Conservation (phyloP, 2,113 vertebrate genomes). For the Columba janthina region DNA sequence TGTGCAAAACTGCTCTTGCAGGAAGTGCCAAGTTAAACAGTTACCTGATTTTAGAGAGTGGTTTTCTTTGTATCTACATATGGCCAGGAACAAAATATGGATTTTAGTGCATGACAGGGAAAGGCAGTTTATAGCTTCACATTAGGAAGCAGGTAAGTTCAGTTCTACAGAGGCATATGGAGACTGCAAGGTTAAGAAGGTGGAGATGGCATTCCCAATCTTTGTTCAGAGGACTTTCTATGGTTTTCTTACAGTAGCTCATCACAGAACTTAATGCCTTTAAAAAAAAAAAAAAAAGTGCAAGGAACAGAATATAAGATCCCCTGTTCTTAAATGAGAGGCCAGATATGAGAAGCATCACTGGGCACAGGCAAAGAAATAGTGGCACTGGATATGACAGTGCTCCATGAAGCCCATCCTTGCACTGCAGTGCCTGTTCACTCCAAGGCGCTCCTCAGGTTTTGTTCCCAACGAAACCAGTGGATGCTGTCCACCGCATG, state of each 20-base stretch:
- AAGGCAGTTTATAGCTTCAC: neutral
- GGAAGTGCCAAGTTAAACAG: neutral
- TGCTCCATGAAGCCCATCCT: neutral
- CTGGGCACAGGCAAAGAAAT: neutral
- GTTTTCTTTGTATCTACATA: neutral
- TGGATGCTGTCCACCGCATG: neutral
- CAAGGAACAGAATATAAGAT: neutral
- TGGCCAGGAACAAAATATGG: neutral
- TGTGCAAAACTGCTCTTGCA: neutral
- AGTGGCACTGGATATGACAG: too few species aligned
- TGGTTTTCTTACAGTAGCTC: neutral
- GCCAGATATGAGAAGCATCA: too few species aligned
- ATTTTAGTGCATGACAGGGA: neutral
- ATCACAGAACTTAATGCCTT: fast-evolving
- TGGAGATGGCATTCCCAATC: fast-evolving
- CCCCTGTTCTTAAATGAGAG: neutral
- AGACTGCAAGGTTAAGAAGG: neutral
- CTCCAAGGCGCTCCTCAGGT: neutral
- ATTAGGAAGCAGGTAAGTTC: neutral
- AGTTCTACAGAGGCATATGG: neutral
- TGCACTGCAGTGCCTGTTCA: too few species aligned
- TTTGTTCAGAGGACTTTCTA: neutral
- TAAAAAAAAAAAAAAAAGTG: neutral
- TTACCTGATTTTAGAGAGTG: neutral
- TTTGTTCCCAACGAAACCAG: neutral